Base-by-base conservation (phyloP, 2,888 invertebrate genomes). In the Gymnoscelis rufifasciata region DNA sequence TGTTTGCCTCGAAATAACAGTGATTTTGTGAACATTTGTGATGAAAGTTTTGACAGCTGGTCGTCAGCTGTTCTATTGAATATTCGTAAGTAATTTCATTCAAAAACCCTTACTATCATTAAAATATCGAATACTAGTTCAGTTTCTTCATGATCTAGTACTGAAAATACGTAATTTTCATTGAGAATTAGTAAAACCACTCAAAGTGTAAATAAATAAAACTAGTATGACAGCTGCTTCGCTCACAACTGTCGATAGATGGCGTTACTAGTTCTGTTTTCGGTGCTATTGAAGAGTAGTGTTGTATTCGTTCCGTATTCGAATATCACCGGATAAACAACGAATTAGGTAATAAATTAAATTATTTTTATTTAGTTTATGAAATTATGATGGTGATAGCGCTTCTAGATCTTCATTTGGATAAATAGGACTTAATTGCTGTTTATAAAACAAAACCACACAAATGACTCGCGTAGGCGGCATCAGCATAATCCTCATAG, bases 11-110 rank as follows among this genome's bases (percentile, higher is more conserved):
- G 35, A 52, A 65, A 63, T 72, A 68, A 54, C 54, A 45, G 77
- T 74, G 78, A 71, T 80, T 81, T 79, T 77, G 79, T 81, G 82
- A 77, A 74, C 82, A 83, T 84, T 83, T 84, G 86, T 83, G 86
- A 71, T 55, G 63, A 79, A 78, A 79, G 76, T 79, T 82, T 80
- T 83, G 84, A 83, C 86, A 86, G 83, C 58, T 86, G 84, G 14
- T 33, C 5, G 31, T 76, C 86, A 86, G 76, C 75, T 80, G 78
- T 43, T 77, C 49, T 55, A 57, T 60, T 66, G 64, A 59, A 54
- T 57, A 64, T 63, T 29, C 49, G 71, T 76, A 59, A 73, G 73
- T 78, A 77, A 35, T n/a, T 4, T 7, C 2, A n/a, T n/a, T 5
- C 1, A 15, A 14, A 14, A 2, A 15, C 15, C 7, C 8, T 1